Conservation (phyloP, 2,113 vertebrate species). For the Chaenocephalus aceratus region DNA sequence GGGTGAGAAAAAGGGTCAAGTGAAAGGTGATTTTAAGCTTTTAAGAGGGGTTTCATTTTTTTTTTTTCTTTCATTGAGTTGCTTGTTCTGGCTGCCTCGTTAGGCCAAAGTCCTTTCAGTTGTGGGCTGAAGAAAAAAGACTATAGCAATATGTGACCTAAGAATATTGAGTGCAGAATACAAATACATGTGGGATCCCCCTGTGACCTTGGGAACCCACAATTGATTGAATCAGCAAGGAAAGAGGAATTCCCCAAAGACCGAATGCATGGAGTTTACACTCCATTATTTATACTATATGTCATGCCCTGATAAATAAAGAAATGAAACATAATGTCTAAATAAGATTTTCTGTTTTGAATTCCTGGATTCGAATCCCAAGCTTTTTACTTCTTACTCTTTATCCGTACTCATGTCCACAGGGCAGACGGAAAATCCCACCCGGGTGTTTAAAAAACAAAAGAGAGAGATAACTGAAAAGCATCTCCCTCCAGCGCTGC, state of each 20-base stretch:
- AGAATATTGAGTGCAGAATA: slow-evolving; percentile 4
- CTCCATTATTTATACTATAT: background rate
- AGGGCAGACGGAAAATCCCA: background rate
- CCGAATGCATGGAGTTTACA: background rate
- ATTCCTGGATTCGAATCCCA: background rate
- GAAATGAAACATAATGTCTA: background rate
- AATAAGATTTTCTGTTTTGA: background rate
- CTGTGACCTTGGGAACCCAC: background rate
- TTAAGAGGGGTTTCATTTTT: slow-evolving; percentile 14
- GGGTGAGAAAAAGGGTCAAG: background rate
- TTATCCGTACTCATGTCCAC: background rate
- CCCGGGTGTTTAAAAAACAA: background rate
- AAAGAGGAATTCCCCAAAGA: background rate
- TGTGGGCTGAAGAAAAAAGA: background rate
- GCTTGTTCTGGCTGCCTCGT: slow-evolving; percentile 49
- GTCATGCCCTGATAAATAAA: background rate
- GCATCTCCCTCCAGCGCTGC: background rate
- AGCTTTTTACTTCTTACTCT: no score
- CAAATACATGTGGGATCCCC: background rate
- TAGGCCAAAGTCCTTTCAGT: slow-evolving; percentile 48
- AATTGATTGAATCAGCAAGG: background rate
- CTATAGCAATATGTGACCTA: slow-evolving; percentile 11
- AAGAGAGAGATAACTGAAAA: background rate
- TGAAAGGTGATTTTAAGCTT: slow-evolving; percentile 28
- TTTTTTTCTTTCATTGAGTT: slow-evolving; percentile 30